Percentiles rank a stretch among this genome's conserved stretches.
These are phyloP conservation scores for Gymnoscopelus braueri DNA, from an alignment of 2,797 vertebrate genomes.

Conservation along the genomic window DNA sequence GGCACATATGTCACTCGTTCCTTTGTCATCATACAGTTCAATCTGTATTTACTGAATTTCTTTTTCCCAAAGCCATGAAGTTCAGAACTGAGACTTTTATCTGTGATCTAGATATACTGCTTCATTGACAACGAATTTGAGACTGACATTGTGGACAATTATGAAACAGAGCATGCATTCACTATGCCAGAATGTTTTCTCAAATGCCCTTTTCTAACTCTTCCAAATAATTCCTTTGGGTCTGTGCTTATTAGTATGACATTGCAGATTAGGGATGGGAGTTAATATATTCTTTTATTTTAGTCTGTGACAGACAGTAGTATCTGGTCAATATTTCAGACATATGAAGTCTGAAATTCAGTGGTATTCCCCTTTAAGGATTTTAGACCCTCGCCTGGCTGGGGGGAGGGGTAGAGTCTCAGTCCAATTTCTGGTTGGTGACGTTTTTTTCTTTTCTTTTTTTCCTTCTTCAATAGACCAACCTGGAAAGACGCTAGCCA, in stretches of 20 bases:
- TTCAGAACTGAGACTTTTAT: constrained; percentile 30
- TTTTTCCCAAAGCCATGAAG: constrained; percentile 21
- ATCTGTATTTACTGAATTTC: constrained; percentile 33
- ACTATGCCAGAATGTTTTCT: constrained; percentile 10
- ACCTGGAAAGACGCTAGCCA: constrained; percentile 33
- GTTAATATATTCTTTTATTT: constrained; percentile 17
- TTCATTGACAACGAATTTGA: constrained; percentile 41
- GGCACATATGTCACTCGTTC: constrained; percentile 7
- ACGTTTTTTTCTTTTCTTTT: too few species aligned
- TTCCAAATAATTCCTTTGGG: constrained; percentile 27
- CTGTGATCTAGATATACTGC: constrained; percentile 39
- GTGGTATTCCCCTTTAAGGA: constrained; percentile 37
- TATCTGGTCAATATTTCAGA: neutral
- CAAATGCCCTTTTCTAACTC: neutral
- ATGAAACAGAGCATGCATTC: constrained; percentile 31
- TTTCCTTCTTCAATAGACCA: constrained; percentile 18
- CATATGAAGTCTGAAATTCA: constrained; percentile 53
- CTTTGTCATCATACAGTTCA: constrained; percentile 7
- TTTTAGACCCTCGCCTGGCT: constrained; percentile 38
- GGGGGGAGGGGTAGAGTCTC: constrained; percentile 35
- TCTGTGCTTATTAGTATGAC: constrained; percentile 18
- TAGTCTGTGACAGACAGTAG: constrained; percentile 18
- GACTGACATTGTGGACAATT: constrained; percentile 37
- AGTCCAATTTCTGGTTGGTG: constrained; percentile 33
- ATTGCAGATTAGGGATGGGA: constrained; percentile 23